Conservation (phyloP, 1,140 invertebrate species). For the Campoletis sonorensis region DNA sequence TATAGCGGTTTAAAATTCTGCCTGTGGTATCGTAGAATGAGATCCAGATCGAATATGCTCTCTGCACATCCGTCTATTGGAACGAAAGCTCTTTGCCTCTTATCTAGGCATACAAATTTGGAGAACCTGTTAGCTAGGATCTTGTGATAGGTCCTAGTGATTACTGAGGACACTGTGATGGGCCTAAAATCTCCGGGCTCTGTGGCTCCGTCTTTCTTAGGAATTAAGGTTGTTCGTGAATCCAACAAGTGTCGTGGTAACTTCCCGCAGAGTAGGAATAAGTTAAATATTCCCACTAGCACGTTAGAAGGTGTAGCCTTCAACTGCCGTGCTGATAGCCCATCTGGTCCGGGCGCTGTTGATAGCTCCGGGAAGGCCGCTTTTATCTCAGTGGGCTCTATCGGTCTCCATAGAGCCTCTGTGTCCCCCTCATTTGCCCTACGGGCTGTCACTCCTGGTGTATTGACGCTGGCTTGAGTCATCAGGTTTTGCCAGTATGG, state of each 20-base stretch:
- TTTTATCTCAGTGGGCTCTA: slow-evolving; percentile 12
- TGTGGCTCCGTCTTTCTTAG: slow-evolving; percentile 58
- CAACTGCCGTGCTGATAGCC: slow-evolving; percentile 3
- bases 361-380: neutral
- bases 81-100: slow-evolving; percentile 54
- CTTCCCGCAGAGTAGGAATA: slow-evolving; percentile 43
- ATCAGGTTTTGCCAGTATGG: slow-evolving; percentile 49
- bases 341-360: slow-evolving; percentile 47
- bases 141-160: slow-evolving; percentile 63
- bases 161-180: slow-evolving; percentile 69
- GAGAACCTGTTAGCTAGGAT: slow-evolving; percentile 62
- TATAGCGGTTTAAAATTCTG: slow-evolving; percentile 8
- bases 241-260: slow-evolving; percentile 39
- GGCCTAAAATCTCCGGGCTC: slow-evolving; percentile 65
- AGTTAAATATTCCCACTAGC: slow-evolving; percentile 44
- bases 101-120: slow-evolving; percentile 39
- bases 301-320: slow-evolving; percentile 20
- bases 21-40: slow-evolving; percentile 34
- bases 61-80: slow-evolving; percentile 58
- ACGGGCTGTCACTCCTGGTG: neutral
- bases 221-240: slow-evolving; percentile 56
- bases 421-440: neutral
- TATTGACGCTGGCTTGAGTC: neutral
- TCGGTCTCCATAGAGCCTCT: slow-evolving; percentile 28
- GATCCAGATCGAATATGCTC: slow-evolving; percentile 53